Evolutionary conservation across 30 jellyfish, hydroid and myxozoan genomes (phyloP), one percentile per base, ranked within the genome.

Genomic region (Calvadosia cruxmelitensis): DNA sequence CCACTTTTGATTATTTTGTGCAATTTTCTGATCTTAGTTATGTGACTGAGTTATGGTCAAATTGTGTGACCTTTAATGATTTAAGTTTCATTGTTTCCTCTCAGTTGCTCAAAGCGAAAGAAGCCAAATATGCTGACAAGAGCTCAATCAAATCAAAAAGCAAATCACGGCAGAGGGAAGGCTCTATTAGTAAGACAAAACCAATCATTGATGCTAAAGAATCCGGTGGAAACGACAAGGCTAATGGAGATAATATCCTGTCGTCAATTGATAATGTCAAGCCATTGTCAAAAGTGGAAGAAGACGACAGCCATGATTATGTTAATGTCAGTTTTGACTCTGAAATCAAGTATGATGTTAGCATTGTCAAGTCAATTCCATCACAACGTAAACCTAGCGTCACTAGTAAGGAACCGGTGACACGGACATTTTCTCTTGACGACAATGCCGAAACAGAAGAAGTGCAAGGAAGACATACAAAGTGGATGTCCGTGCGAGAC

Each of bases 31-130:
- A n/a, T n/a, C n/a, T n/a, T n/a, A n/a, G n/a, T n/a, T n/a, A n/a
- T n/a, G n/a, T n/a, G n/a, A n/a, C n/a, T n/a, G n/a, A n/a, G n/a
- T n/a, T n/a, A n/a, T n/a, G n/a, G n/a, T n/a, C n/a, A n/a, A n/a
- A n/a, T n/a, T n/a, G n/a, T n/a, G n/a, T n/a, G n/a, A n/a, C n/a
- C n/a, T n/a, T n/a, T n/a, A n/a, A n/a, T n/a, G n/a, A n/a, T n/a
- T n/a, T n/a, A n/a, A n/a, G n/a, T n/a, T n/a, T n/a, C n/a, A n/a
- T 70, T 53, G 12, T 51, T 64, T 72, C 62, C 34, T 74, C 80
- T 50, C 65, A 89, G 98, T 80, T 68, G 86, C 74, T 89, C 84
- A 89, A 89, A 73, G 98, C 95, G 57, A 76, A 78, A 78, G 98
- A 89, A 51, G 77, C 85, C 10, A 42, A 42, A 42, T 42, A 42